Conservation (phyloP, 2,797 vertebrate genomes). For the Myioborus miniatus region DNA sequence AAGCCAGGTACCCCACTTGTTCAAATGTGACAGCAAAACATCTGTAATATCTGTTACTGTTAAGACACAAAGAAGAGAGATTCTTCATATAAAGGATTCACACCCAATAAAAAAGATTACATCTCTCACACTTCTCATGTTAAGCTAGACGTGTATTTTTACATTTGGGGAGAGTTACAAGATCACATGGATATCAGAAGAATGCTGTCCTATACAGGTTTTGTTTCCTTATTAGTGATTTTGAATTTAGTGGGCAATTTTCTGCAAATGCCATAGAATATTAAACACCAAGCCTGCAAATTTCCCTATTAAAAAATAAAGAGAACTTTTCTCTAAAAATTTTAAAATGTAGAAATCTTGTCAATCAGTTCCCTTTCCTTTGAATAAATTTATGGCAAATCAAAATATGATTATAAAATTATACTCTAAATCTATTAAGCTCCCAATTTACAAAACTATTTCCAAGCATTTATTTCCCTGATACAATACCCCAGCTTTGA, state of each 20-base stretch:
- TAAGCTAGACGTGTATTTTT: not conserved
- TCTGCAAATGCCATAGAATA: not conserved
- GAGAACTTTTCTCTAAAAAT: not conserved
- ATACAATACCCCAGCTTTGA: not conserved
- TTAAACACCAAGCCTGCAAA: not conserved
- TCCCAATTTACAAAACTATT: not conserved
- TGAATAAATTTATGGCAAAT: not conserved
- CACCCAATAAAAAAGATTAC: not conserved
- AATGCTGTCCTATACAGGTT: fast-evolving
- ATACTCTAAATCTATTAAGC: not conserved
- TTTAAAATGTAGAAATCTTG: not conserved
- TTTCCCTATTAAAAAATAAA: not conserved
- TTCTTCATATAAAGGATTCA: not conserved
- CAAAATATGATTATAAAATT: not conserved
- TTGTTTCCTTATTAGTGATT: not conserved
- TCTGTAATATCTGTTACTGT: not conserved
- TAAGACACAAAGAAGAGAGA: not conserved
- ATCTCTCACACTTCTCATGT: not conserved
- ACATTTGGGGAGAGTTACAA: not conserved
- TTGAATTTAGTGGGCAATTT: not conserved
- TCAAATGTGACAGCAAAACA: not conserved
- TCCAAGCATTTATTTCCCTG: fast-evolving
- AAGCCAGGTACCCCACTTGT: not conserved
- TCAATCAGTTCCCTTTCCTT: not conserved
- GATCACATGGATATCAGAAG: not conserved